Evolutionary conservation across 2,797 vertebrate species (phyloP), one percentile per base, ranked within the genome.

Genomic region (Sciaenops ocellatus): DNA sequence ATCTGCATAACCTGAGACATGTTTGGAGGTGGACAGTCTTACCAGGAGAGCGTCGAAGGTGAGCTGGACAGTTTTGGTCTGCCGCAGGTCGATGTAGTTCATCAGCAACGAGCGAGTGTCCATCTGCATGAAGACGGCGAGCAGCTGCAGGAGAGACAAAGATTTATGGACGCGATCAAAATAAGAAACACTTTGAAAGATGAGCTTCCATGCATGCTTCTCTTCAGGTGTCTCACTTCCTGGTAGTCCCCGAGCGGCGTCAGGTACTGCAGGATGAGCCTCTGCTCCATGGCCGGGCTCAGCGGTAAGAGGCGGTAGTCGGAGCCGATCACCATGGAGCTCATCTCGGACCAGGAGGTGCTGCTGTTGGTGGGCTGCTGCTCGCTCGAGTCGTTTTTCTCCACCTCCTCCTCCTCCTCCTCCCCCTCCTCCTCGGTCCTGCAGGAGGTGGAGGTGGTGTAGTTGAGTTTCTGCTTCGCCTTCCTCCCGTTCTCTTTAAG

Each of bases 21-120:
- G 34, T 38, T 9, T 38, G 34, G 8, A 38, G 34, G 34, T 9
- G 34, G 34, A 2, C 12, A 30, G 20, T 69, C 81, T 89, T 96
- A 99, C 98, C 97, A 98, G 97, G 26, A 99, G 96, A 1, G 98
- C 97, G 55, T 99, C 98, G 22, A 98, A 99, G 5, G 96, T 99
- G 59, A 99, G 97, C 82, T 98, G 95, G 46, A 98, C 97, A 13
- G 98, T 97, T 0, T 96, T 96, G 67, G 97, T 98, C 88, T 94
- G 93, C 73, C 95, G 95, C 84, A 98, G 92, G 87, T 98, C 97
- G 2, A 98, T 96, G 94, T 99, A 99, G 87, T 96, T 97, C 97
- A 98, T 98, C 93, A 99, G 96, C 88, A 99, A 73, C 11, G 97
- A 96, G n/a, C 97, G 94, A 6, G 97, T 97, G 63, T 98, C 97